Evolutionary conservation across 1,140 invertebrate species (phyloP).

Genomic region (Drosophila burlai): DNA sequence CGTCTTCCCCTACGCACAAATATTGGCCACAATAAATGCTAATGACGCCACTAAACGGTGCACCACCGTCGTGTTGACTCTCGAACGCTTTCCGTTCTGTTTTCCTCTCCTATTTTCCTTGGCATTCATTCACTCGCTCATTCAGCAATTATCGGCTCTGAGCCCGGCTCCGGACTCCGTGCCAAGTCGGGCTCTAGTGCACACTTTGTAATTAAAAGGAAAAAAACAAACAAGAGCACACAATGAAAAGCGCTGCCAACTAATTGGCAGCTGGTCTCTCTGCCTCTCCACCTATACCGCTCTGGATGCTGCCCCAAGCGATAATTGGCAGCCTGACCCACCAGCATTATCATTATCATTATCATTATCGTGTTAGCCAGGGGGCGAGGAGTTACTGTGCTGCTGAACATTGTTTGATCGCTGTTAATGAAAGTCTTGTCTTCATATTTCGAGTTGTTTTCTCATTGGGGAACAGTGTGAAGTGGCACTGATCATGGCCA

Average conservation of each 20-base stretch:
- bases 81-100: slow-evolving; percentile 38
- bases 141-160: slow-evolving; percentile 63
- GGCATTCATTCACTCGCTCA: slow-evolving; percentile 65
- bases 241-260: slow-evolving; percentile 35
- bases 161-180: slow-evolving; percentile 15
- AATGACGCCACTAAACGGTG: slow-evolving; percentile 75
- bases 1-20: slow-evolving; percentile 31
- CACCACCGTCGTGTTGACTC: slow-evolving; percentile 47
- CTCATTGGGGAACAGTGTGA: neutral
- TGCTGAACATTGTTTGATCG: slow-evolving; percentile 45
- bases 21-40: slow-evolving; percentile 73
- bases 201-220: slow-evolving; percentile 45
- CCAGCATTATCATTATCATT: slow-evolving; percentile 27
- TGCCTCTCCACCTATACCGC: neutral
- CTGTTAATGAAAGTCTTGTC: slow-evolving; percentile 48
- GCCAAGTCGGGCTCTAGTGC: slow-evolving; percentile 30
- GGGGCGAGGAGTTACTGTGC: neutral
- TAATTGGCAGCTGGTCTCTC: slow-evolving; percentile 72
- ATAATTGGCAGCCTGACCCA: slow-evolving; percentile 68
- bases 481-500: neutral
- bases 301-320: slow-evolving; percentile 51
- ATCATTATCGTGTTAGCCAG: slow-evolving; percentile 41
- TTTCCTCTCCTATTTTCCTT: slow-evolving; percentile 14
- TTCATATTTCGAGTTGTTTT: slow-evolving; percentile 35
- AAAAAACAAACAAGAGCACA: slow-evolving; percentile 41